A percentile compares a stretch with the other conserved stretches of the same genome.
phyloP scores from a whole-genome alignment of 2,113 vertebrate species.

The Oxyura jamaicensis region DNA sequence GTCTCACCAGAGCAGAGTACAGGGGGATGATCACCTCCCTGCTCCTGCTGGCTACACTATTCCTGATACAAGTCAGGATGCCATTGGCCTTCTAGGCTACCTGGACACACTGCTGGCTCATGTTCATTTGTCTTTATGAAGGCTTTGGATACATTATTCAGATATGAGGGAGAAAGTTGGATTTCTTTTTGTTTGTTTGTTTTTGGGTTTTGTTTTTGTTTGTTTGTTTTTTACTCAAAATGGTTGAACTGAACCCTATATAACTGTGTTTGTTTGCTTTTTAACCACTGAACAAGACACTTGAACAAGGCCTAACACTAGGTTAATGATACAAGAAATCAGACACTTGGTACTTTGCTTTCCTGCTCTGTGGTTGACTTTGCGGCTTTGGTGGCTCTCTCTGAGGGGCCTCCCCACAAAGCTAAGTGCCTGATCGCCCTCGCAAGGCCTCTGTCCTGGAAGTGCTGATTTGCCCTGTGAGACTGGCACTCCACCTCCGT shows the following conservation, averaged over 20 bases:
- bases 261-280: too few relatives aligned
- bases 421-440: fast-evolving
- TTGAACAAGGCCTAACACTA: background rate
- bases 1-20: too few relatives aligned
- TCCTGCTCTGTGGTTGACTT: background rate
- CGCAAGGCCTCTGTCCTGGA: too few relatives aligned
- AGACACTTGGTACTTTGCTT: background rate
- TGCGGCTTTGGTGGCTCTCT: background rate
- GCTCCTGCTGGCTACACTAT: too few relatives aligned
- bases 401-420: fast-evolving
- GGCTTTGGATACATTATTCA: background rate
- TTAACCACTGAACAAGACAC: background rate
- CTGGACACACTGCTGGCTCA: too few relatives aligned
- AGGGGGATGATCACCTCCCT: too few relatives aligned
- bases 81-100: too few relatives aligned
- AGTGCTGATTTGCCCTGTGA: background rate
- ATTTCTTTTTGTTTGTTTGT: too few relatives aligned
- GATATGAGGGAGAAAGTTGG: background rate
- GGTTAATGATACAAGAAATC: background rate
- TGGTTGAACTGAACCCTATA: background rate
- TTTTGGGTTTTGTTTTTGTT: too few relatives aligned
- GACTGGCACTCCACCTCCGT: background rate
- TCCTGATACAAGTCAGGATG: too few relatives aligned
- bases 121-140: background rate
- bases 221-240: background rate